Base-by-base conservation (phyloP, 2,888 invertebrate species). In the Dermolepida albohirtum region DNA sequence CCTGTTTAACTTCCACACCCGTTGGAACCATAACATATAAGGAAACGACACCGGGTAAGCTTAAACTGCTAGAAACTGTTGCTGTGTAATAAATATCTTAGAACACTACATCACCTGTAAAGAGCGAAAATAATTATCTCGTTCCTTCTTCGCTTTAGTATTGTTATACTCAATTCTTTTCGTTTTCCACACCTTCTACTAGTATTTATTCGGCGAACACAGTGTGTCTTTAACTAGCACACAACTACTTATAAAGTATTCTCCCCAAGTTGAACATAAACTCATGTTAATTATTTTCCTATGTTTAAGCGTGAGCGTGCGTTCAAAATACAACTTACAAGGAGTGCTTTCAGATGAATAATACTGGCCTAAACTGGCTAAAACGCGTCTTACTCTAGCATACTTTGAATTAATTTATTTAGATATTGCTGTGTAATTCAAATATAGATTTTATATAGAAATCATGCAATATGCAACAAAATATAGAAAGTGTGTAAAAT, bases 251-350 rank as follows among this genome's bases (percentile, higher is more conserved):
- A 57, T 22, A 22, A 22, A 1, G 43, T 57, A 57, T 57, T 43
- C 57, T 17, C 57, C 17, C 22, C 55, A 41, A 52, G 34, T 54
- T 34, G 57, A 57, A 57, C 41, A 57, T 57, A 43, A 57, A 57
- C 22, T 57, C 57, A 12, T 41, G 57, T 41, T 57, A 57, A 57
- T 57, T 57, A 43, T 57, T 57, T 57, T 27, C 43, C 1, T 43
- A 6, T 57, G 22, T 27, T 12, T 12, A n/a, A 4, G 39, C 16
- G 12, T 54, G 54, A 39, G 54, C 8, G 40, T 16, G 39, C 14
- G 16, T 5, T 5, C 5, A 16, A 34, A 14, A 54, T 5, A 11
- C 12, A 11, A 41, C 22, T 22, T 2, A 22, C 22, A 22, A 22
- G 22, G 2, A 22, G 22, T 22, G 22, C 4, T 4, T 22, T 22